Percentiles rank a stretch among this genome's conserved stretches.
Conservation (phyloP, 2,113 vertebrate genomes). For the Seriola aureovittata region DNA sequence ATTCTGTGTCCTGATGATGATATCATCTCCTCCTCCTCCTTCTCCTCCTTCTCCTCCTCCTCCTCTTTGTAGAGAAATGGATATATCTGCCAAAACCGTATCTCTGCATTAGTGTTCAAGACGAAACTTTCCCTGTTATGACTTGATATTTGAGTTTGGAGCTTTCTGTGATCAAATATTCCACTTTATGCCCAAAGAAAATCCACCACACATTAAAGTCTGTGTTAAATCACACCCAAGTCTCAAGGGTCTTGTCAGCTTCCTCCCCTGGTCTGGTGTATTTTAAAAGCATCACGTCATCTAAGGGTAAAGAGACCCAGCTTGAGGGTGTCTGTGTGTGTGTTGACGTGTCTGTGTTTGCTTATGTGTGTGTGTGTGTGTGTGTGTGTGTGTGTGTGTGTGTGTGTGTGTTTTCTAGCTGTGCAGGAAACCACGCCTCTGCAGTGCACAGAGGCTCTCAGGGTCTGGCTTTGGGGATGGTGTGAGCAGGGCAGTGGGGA, state of each 20-base stretch:
- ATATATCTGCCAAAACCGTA: neutral
- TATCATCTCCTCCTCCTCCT: neutral
- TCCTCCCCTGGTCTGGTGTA: constrained; percentile 26
- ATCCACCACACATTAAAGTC: neutral
- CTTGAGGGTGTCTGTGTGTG: constrained; percentile 23
- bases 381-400: constrained; percentile 46
- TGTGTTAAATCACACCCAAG: constrained; percentile 9
- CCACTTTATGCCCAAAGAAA: neutral
- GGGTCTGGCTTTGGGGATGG: constrained; percentile 39
- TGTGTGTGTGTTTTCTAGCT: constrained; percentile 31
- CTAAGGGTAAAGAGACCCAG: constrained; percentile 22
- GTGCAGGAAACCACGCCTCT: constrained; percentile 83
- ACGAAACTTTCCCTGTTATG: neutral
- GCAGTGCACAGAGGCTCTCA: constrained; percentile 55
- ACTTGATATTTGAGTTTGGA: neutral
- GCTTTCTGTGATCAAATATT: neutral
- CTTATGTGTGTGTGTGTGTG: constrained; percentile 39
- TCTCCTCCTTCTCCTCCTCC: neutral
- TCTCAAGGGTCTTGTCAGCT: constrained; percentile 6
- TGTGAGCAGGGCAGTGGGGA: constrained; percentile 37
- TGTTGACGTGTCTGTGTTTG: constrained; percentile 26
- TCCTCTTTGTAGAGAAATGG: neutral
- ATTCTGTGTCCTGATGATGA: constrained; percentile 7
- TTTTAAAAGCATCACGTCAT: constrained; percentile 67
- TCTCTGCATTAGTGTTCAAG: neutral